phyloP scores from a whole-genome alignment of 2,888 invertebrate species.

The Lasioglossum malachurum region DNA sequence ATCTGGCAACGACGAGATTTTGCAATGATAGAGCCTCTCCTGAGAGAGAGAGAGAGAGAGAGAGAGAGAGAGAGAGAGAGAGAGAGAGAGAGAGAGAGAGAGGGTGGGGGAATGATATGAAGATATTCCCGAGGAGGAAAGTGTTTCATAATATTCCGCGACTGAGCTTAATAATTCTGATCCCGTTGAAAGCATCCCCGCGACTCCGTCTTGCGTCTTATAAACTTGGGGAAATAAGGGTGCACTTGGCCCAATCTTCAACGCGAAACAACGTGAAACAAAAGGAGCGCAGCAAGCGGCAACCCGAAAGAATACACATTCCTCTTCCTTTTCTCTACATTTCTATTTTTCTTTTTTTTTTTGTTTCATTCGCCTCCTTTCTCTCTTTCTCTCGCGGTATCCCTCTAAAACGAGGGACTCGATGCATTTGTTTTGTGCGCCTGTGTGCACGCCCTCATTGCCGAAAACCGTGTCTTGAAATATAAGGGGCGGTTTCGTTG shows the following conservation, averaged over 20 bases:
- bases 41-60: background rate
- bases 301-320: conserved; percentile 20
- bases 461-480: conserved; percentile 39
- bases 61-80: too few species aligned
- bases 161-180: conserved; percentile 48
- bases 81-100: too few species aligned
- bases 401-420: background rate
- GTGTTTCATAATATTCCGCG: conserved; percentile 36
- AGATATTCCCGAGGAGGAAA: conserved; percentile 1
- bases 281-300: background rate
- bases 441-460: conserved; percentile 30
- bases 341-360: background rate
- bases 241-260: conserved; percentile 41
- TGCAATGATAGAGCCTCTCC: background rate
- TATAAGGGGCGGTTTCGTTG: conserved; percentile 29
- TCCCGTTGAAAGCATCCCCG: conserved; percentile 31
- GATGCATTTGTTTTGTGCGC: conserved; percentile 19
- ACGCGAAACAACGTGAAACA: conserved; percentile 34
- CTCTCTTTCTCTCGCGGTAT: background rate
- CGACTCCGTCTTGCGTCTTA: conserved; percentile 24
- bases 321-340: background rate
- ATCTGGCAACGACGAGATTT: background rate
- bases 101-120: background rate
- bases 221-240: conserved; percentile 41
- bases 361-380: background rate